Evolutionary conservation across 1,140 invertebrate species (phyloP).

Genomic region (Drosophila ohnishii): DNA sequence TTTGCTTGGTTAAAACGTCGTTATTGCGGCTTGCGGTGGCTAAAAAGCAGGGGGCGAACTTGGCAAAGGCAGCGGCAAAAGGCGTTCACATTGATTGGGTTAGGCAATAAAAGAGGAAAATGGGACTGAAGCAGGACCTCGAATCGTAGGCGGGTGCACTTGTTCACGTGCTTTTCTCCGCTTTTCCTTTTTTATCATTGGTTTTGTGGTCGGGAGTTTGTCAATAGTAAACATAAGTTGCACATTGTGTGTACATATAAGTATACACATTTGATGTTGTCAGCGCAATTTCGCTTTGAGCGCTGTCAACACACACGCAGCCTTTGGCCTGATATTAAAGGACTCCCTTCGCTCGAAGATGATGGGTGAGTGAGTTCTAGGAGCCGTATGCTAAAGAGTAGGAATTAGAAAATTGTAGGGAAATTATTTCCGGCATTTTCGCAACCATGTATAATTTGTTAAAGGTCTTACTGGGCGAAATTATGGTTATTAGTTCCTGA

Average conservation of each 20-base stretch:
- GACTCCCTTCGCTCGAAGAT: not conserved
- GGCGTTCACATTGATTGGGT: constrained; percentile 76
- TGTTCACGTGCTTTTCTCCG: constrained; percentile 36
- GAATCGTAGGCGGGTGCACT: constrained; percentile 32
- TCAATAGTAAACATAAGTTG: constrained; percentile 82
- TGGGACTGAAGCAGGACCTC: constrained; percentile 16
- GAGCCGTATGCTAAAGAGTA: constrained; percentile 15
- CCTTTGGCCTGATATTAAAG: constrained; percentile 47
- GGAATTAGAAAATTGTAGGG: constrained; percentile 36
- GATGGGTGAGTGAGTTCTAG: constrained; percentile 1
- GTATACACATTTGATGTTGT: constrained; percentile 64
- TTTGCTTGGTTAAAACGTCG: constrained; percentile 80
- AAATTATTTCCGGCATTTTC: constrained; percentile 29
- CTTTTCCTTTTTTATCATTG: not conserved
- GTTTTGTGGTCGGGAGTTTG: constrained; percentile 41
- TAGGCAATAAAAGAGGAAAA: constrained; percentile 69
- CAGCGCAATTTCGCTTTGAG: constrained; percentile 61
- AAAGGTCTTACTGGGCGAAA: not conserved
- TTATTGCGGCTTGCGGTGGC: constrained; percentile 69
- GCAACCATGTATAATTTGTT: constrained; percentile 27
- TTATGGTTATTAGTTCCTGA: constrained; percentile 13
- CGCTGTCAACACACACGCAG: constrained; percentile 62
- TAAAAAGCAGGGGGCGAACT: constrained; percentile 5
- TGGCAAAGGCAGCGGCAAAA: constrained; percentile 42
- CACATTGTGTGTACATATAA: constrained; percentile 48